Base-by-base conservation (phyloP, 2,797 vertebrate species). In the Chlorospingus semifuscus region DNA sequence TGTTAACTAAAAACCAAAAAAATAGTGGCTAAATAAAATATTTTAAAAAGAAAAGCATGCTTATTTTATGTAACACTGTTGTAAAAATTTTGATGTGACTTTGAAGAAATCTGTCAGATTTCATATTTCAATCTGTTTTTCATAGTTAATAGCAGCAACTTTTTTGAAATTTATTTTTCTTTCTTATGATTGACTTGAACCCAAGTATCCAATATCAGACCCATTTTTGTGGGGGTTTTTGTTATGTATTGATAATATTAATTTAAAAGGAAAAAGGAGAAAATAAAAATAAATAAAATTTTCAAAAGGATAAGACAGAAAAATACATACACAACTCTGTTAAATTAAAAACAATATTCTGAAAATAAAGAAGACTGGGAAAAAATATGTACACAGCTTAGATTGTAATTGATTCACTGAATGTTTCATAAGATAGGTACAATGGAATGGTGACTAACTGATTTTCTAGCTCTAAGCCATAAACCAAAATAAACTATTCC, bases 41-140 rank as follows among this genome's bases (percentile, higher is more conserved):
- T 61, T 57, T 50, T 29, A 3, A 44, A 60, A 74, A 50, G 2
- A 83, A 72, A 71, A 37, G 0, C 2, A 34, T n/a, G 1, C 0
- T 49, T 63, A 2, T 8, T 74, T 78, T 71, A 32, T 32, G 9
- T 6, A 52, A 5, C 6, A 3, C 3, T 21, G 2, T 15, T 53
- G 12, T 22, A 72, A 52, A 64, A 79, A 36, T 6, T 20, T 7
- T 68, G 12, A 56, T 32, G 2, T 52, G 26, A 84, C 55, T 47
- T 27, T 72, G 15, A 89, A 52, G 9, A 56, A 76, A 65, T 41
- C 18, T 39, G 4, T 39, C 34, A 42, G 5, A 47, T 76, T 70
- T 83, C 34, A 18, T 50, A 50, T 65, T 77, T 74, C 27, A 64
- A 21, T 12, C 11, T 46, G 11, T 1, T 81, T 72, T 69, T 46